Evolutionary conservation across 2,797 vertebrate species (phyloP).

Genomic region (Sparidentex hasta): DNA sequence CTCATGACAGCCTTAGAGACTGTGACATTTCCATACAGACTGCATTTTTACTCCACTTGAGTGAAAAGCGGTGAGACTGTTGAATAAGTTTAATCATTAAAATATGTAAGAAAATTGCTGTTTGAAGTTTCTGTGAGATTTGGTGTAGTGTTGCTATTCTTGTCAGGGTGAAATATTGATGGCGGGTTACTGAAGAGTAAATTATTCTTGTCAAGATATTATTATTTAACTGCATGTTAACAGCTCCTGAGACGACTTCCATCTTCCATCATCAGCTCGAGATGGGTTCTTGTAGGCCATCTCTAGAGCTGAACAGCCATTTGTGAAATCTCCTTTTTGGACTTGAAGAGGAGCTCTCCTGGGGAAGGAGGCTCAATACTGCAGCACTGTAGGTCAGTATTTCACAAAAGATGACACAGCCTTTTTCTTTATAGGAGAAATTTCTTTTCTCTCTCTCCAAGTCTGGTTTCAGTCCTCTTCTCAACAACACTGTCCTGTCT

Average conservation of each 20-base stretch:
- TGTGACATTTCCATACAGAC: constrained; percentile 41
- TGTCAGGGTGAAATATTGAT: constrained; percentile 24
- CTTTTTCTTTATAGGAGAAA: not conserved
- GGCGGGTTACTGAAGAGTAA: constrained; percentile 17
- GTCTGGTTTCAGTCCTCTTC: not conserved
- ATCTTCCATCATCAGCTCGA: not conserved
- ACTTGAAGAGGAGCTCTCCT: not conserved
- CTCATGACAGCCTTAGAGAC: constrained; percentile 35
- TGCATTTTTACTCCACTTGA: constrained; percentile 15
- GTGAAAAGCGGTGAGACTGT: constrained; percentile 1
- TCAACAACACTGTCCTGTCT: not conserved
- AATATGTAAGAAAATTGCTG: constrained; percentile 8
- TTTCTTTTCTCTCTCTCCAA: not conserved
- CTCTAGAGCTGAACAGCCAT: not conserved
- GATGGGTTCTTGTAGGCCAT: constrained; percentile 2
- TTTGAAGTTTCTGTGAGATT: constrained; percentile 15
- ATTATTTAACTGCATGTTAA: constrained; percentile 17
- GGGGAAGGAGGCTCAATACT: too few species aligned
- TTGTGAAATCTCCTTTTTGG: not conserved
- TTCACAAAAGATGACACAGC: not conserved
- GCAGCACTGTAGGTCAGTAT: not conserved
- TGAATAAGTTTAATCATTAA: constrained; percentile 38
- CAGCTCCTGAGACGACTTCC: not conserved
- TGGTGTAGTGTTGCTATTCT: not conserved
- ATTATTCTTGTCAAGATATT: constrained; percentile 20